Percentiles rank a stretch among this genome's conserved stretches.
These are phyloP conservation scores for Dipodomys spectabilis DNA, from an alignment of 2,113 vertebrate species.

Conservation along the genomic window DNA sequence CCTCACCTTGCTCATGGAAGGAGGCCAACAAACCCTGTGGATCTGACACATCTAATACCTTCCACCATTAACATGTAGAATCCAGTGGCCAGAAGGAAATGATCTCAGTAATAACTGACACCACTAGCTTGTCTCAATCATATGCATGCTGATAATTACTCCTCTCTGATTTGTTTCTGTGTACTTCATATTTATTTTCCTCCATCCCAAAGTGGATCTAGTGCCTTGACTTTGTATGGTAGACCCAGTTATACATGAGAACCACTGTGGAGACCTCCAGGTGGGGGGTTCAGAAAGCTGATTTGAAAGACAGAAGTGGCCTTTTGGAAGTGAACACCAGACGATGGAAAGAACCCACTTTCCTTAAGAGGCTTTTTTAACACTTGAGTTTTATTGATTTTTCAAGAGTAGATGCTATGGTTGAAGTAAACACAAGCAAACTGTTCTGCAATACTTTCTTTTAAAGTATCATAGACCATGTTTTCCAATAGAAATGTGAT, in stretches of 20 bases:
- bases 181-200: conserved; percentile 41
- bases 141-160: background rate
- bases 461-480: background rate
- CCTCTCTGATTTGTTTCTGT: background rate
- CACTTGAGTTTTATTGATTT: conserved; percentile 44
- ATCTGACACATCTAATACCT: background rate
- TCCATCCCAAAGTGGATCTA: background rate
- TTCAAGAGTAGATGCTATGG: background rate
- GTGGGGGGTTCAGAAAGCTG: conserved; percentile 58
- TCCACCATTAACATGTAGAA: background rate
- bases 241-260: background rate
- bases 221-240: background rate
- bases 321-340: conserved; percentile 38
- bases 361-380: conserved; percentile 44
- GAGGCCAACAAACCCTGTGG: background rate
- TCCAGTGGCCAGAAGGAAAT: background rate
- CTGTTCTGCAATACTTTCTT: conserved; percentile 22
- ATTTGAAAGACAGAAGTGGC: conserved; percentile 49
- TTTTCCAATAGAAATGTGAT: background rate
- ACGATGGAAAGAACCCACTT: background rate
- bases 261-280: conserved; percentile 12
- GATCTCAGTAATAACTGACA: background rate
- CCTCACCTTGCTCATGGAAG: background rate
- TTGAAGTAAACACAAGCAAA: conserved; percentile 52
- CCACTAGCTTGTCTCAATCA: background rate